phyloP scores from a whole-genome alignment of 2,888 invertebrate species.

The Exephanes ischioxanthus region DNA sequence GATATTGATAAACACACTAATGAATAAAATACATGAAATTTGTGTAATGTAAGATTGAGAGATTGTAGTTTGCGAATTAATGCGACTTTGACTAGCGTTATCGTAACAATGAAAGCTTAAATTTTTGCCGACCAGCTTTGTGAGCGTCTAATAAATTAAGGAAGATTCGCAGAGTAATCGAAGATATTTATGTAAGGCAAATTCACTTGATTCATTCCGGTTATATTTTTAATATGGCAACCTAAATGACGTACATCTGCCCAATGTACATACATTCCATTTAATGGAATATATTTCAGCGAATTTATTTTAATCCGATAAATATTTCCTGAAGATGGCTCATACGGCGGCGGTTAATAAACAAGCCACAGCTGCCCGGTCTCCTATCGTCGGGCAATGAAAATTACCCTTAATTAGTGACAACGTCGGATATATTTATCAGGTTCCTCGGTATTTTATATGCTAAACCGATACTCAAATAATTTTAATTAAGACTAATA shows the following conservation, averaged over 20 bases:
- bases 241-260: background rate
- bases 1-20: no score
- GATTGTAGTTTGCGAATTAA: no score
- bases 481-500: background rate
- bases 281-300: background rate
- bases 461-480: background rate
- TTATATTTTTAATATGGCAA: background rate
- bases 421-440: background rate
- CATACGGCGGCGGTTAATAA: background rate
- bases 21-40: no score
- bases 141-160: no score
- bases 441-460: background rate
- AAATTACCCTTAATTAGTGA: background rate
- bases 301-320: background rate
- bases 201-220: background rate
- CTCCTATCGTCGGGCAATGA: background rate
- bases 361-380: background rate
- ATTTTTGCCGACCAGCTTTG: no score
- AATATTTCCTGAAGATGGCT: background rate
- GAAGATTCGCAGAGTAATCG: background rate
- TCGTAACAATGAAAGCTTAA: no score
- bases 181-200: background rate
- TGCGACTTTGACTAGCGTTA: no score
- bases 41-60: no score
- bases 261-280: background rate